Conservation (phyloP, 2,797 vertebrate species). For the Gymnoscopelus braueri region DNA sequence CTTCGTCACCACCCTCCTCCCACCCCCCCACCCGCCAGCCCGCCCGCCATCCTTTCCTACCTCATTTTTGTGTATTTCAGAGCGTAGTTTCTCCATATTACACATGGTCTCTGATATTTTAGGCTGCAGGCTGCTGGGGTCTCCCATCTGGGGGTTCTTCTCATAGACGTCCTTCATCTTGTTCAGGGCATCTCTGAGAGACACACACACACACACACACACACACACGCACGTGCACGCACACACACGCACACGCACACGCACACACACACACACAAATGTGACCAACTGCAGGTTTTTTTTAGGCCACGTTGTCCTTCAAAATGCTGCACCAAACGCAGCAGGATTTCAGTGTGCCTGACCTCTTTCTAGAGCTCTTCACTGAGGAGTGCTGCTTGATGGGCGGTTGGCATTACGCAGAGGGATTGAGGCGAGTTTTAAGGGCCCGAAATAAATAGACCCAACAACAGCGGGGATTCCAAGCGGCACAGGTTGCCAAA, state of each 20-base stretch:
- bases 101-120: conserved; percentile 96
- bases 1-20: neutral
- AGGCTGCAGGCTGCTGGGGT: conserved; percentile 94
- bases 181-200: conserved; percentile 93
- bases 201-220: conserved; percentile 10
- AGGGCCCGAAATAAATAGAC: too few relatives aligned
- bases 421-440: too few relatives aligned
- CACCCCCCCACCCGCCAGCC: too few relatives aligned
- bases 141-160: conserved; percentile 98
- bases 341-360: too few relatives aligned
- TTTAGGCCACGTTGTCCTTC: too few relatives aligned
- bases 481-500: too few relatives aligned
- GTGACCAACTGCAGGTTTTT: too few relatives aligned
- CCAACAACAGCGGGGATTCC: too few relatives aligned
- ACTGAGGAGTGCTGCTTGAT: too few relatives aligned
- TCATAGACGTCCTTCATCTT: conserved; percentile 99
- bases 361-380: too few relatives aligned
- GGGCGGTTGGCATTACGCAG: too few relatives aligned
- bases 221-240: neutral
- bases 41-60: conserved; percentile 61
- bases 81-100: conserved; percentile 95
- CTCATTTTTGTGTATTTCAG: conserved; percentile 98
- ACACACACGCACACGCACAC: neutral
- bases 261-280: neutral
- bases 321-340: too few relatives aligned